These are phyloP conservation scores for Tachysurus fulvidraco DNA, from an alignment of 2,113 vertebrate species.

Conservation along the genomic window DNA sequence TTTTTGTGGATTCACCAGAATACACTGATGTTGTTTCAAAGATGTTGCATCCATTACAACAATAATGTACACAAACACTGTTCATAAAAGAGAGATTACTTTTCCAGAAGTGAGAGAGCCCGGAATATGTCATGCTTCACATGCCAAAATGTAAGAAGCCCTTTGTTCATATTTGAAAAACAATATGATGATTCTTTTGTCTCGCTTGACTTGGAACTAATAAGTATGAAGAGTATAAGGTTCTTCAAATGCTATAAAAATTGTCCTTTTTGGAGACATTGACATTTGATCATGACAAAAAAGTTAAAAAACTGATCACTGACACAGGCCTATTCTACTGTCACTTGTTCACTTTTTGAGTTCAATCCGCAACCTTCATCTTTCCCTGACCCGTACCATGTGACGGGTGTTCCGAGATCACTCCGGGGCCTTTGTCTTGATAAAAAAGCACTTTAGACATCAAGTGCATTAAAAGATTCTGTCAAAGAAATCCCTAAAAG, in stretches of 20 bases:
- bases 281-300: conserved; percentile 3
- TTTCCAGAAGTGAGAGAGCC: neutral
- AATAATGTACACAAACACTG: neutral
- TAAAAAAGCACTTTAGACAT: conserved; percentile 36
- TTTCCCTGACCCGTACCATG: conserved; percentile 26
- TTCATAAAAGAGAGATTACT: neutral
- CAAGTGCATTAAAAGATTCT: conserved; percentile 31
- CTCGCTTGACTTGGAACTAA: neutral
- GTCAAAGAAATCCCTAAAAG: conserved; percentile 5
- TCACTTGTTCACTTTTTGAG: conserved; percentile 1
- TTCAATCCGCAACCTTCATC: conserved; percentile 32
- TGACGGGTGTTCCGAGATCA: conserved; percentile 19
- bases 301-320: neutral
- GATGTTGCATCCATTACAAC: neutral
- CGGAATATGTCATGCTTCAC: neutral
- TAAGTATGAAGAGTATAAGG: neutral
- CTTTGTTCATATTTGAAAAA: neutral
- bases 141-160: neutral
- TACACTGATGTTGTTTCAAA: neutral
- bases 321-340: neutral
- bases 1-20: neutral
- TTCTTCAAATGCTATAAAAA: neutral
- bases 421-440: neutral
- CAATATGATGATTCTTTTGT: neutral
- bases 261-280: neutral